These are phyloP conservation scores for Caenorhabditis macrosperma DNA, from an alignment of 2,888 invertebrate species.

Conservation along the genomic window DNA sequence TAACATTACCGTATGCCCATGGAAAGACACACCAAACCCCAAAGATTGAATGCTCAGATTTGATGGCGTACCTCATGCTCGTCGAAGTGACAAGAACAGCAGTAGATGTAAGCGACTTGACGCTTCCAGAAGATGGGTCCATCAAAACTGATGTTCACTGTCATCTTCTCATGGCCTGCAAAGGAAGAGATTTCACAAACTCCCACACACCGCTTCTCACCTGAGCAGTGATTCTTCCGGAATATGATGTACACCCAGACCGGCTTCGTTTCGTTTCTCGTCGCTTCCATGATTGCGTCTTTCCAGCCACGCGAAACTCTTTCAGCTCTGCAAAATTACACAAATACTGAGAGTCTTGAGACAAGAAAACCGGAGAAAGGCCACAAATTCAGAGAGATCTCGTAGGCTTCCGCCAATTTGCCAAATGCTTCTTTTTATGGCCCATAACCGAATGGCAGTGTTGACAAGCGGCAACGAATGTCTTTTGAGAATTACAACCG, in stretches of 20 bases:
- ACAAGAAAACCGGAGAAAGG: slow-evolving; percentile 38
- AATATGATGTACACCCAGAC: slow-evolving; percentile 80
- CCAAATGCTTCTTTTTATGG: slow-evolving; percentile 57
- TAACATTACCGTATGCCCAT: slow-evolving; percentile 48
- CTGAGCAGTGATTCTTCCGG: slow-evolving; percentile 77
- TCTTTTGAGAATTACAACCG: slow-evolving; percentile 39
- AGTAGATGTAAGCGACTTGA: slow-evolving; percentile 79
- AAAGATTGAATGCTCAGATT: slow-evolving; percentile 22
- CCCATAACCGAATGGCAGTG: slow-evolving; percentile 56
- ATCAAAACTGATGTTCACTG: slow-evolving; percentile 78
- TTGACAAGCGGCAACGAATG: slow-evolving; percentile 39
- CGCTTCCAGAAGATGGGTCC: slow-evolving; percentile 80
- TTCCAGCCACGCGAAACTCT: slow-evolving; percentile 56
- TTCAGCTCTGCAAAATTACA: slow-evolving; percentile 48
- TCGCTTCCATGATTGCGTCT: slow-evolving; percentile 67
- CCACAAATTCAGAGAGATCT: slow-evolving; percentile 45
- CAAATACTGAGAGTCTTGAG: background rate
- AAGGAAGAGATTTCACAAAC: background rate
- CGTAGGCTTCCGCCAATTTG: slow-evolving; percentile 53
- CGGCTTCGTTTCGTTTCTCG: slow-evolving; percentile 71
- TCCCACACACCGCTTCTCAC: slow-evolving; percentile 7
- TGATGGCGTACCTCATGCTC: slow-evolving; percentile 75
- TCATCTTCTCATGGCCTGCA: slow-evolving; percentile 78
- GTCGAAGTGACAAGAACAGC: slow-evolving; percentile 80
- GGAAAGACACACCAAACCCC: background rate